Base-by-base conservation (phyloP, 1,140 invertebrate species). In the Cataglyphis hispanica region DNA sequence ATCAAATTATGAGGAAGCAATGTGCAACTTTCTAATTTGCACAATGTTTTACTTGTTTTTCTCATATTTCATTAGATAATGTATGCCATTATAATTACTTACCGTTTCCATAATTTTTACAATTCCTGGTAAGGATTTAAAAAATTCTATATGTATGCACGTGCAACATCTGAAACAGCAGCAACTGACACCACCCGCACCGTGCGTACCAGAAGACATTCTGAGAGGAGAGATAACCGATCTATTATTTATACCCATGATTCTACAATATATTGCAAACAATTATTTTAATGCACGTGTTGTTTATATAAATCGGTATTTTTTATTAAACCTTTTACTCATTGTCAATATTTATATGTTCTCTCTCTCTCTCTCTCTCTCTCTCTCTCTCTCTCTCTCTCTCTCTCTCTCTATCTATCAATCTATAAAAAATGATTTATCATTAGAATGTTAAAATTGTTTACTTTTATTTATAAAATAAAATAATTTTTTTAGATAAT, bases 71-170 rank as follows among this genome's bases (percentile, higher is more conserved):
- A 64, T 50, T 50, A 40, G 5, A 22, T 67, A 67, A 43, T 43
- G 8, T 13, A 40, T 7, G 46, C 3, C 5, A 50, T 50, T 7
- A 31, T 16, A 16, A 37, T 53, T 37, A 84, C 96, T 96, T 95
- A 98, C 97, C 87, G 97, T 95, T 96, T 98, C 97, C 61, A 96
- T 94, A 1, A 98, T 90, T 95, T 98, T 98, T 8, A 98, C 94
- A 1, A 97, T 91, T 13, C 98, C 98, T 56, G 96, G 96, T 74
- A 96, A 94, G 1, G 96, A 96, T 56, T 96, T 96, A 0, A 98
- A 93, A 92, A 97, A 98, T 37, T 96, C 96, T 25, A 98, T 95
- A 91, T 98, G 97, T 78, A 98, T 92, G 91, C 97, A 98, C n/a
- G 97, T 97, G 90, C 97, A 98, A 91, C 97, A 97, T 61, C 96